A percentile compares a stretch with the other conserved stretches of the same genome.
Evolutionary conservation across 1,140 invertebrate genomes (phyloP).

Genomic region (Dendrolimus punctatus): DNA sequence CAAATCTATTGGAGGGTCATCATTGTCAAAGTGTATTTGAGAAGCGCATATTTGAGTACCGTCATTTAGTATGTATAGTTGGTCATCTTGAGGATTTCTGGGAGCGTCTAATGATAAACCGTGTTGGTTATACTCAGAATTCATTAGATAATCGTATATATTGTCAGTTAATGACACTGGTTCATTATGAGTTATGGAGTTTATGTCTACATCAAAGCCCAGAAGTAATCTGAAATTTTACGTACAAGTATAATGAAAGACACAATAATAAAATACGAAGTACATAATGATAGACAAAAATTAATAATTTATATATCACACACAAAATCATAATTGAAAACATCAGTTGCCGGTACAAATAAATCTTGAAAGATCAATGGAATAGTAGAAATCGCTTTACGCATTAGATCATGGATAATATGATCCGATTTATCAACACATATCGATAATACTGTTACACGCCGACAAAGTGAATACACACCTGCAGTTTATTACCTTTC

Average conservation of each 20-base stretch:
- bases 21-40: constrained; percentile 64
- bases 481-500: no score
- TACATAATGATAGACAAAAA: no score
- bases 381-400: no score
- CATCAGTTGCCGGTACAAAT: no score
- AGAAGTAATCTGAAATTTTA: constrained; percentile 40
- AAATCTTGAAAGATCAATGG: no score
- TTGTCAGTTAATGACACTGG: constrained; percentile 47
- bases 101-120: constrained; percentile 23
- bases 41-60: constrained; percentile 59
- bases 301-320: no score
- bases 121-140: constrained; percentile 30
- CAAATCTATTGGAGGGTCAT: constrained; percentile 46
- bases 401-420: no score
- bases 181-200: constrained; percentile 51
- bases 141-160: constrained; percentile 49
- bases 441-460: no score
- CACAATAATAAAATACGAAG: no score
- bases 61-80: constrained; percentile 50
- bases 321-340: no score
- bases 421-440: no score
- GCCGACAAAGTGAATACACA: no score
- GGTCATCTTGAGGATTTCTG: constrained; percentile 25
- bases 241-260: not conserved
- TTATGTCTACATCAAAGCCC: constrained; percentile 54